Evolutionary conservation across 2,888 invertebrate genomes (phyloP).

Genomic region (Trachelus troglodyta): DNA sequence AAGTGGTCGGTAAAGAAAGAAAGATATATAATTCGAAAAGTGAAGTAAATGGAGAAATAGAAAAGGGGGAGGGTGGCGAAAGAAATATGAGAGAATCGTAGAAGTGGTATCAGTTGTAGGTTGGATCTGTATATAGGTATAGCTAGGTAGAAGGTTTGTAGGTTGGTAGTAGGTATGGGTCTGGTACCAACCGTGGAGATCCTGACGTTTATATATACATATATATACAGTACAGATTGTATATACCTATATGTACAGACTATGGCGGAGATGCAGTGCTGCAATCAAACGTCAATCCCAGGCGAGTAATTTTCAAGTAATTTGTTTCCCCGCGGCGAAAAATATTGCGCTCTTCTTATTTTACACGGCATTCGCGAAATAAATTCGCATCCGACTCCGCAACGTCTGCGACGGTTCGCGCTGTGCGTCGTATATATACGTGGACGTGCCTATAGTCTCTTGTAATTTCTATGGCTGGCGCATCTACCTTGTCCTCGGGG

Average conservation of each 20-base stretch:
- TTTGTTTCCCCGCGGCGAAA: conserved; percentile 40
- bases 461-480: not conserved
- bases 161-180: not conserved
- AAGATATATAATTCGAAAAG: conserved; percentile 4
- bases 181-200: not conserved
- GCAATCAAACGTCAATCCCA: conserved; percentile 60
- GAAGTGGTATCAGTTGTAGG: too few species aligned
- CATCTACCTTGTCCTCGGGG: too few species aligned
- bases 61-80: conserved; percentile 6
- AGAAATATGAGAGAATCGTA: too few species aligned
- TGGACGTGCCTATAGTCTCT: not conserved
- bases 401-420: not conserved
- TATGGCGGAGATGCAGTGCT: conserved; percentile 28
- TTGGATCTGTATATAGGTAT: too few species aligned
- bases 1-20: conserved; percentile 20
- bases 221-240: too few species aligned
- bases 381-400: not conserved
- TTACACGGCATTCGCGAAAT: conserved; percentile 22
- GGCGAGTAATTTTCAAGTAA: conserved; percentile 54
- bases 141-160: not conserved
- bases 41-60: conserved; percentile 14
- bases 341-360: conserved; percentile 33
- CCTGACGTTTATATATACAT: too few species aligned
- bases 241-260: not conserved
- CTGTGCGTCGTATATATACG: not conserved